These are phyloP conservation scores for Desmodus rotundus DNA, from an alignment of 2,113 vertebrate species.

Conservation along the genomic window DNA sequence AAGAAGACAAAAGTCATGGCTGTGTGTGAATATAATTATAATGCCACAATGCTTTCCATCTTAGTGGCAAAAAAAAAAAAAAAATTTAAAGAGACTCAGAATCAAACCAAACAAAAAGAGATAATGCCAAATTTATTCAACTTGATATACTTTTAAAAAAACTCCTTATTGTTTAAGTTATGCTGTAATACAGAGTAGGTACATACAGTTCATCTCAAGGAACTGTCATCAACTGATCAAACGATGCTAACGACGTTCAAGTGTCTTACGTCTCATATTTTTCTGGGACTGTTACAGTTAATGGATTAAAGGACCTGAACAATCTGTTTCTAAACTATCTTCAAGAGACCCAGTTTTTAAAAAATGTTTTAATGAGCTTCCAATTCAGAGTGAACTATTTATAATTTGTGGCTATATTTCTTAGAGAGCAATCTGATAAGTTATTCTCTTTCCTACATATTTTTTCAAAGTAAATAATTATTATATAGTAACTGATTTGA, in stretches of 20 bases:
- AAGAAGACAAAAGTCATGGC: slow-evolving; percentile 35
- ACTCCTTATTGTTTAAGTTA: background rate
- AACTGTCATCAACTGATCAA: slow-evolving; percentile 8
- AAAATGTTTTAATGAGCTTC: background rate
- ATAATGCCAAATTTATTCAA: background rate
- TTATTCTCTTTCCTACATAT: background rate
- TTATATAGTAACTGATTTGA: background rate
- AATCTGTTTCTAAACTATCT: background rate
- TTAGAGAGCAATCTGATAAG: background rate
- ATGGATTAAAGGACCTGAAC: background rate
- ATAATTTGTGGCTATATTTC: background rate
- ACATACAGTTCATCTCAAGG: slow-evolving; percentile 20
- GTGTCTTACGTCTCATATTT: background rate
- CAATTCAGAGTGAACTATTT: slow-evolving; percentile 9
- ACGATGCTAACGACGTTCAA: slow-evolving; percentile 6
- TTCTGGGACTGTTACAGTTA: background rate
- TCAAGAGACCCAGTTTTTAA: background rate
- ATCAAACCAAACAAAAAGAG: slow-evolving; percentile 33
- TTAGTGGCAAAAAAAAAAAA: background rate
- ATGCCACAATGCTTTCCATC: background rate
- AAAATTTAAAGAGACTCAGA: background rate
- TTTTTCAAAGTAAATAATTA: slow-evolving; percentile 24
- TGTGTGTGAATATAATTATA: background rate
- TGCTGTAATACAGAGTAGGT: background rate
- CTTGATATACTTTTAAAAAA: background rate